These are phyloP conservation scores for Listronotus bonariensis DNA, from an alignment of 1,140 invertebrate genomes.

Conservation along the genomic window DNA sequence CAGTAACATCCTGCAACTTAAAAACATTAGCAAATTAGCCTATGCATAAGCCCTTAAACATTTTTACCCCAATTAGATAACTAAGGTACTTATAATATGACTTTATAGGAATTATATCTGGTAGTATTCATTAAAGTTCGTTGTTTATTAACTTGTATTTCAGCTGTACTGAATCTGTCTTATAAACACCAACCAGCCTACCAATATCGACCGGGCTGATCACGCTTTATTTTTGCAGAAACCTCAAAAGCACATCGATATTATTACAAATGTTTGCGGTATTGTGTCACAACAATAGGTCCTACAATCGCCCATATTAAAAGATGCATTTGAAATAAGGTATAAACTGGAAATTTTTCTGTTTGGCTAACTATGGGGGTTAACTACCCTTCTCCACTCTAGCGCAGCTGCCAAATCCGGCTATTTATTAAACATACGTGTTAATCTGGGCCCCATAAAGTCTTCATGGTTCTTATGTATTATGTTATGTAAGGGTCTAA, in stretches of 20 bases:
- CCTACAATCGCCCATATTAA: constrained; percentile 16
- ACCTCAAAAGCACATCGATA: constrained; percentile 50
- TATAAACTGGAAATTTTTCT: neutral
- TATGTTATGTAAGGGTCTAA: constrained; percentile 31
- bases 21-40: too few relatives aligned
- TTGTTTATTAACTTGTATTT: constrained; percentile 17
- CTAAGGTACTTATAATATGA: too few relatives aligned
- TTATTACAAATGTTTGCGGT: constrained; percentile 49
- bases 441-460: constrained; percentile 47
- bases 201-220: constrained; percentile 33
- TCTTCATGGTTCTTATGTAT: constrained; percentile 36
- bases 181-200: constrained; percentile 33
- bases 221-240: constrained; percentile 40
- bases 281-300: constrained; percentile 47
- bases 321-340: neutral
- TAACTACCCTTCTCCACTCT: constrained; percentile 45
- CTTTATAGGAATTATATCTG: too few relatives aligned
- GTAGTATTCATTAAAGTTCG: too few relatives aligned
- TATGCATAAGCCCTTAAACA: too few relatives aligned
- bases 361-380: constrained; percentile 30
- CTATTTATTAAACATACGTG: constrained; percentile 55
- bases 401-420: constrained; percentile 50
- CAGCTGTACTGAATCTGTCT: constrained; percentile 15
- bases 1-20: too few relatives aligned
- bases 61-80: too few relatives aligned